A percentile compares a stretch with the other conserved stretches of the same genome.
These are phyloP conservation scores for Nemapogon koenigi DNA, from an alignment of 2,888 invertebrate species.

Conservation along the genomic window DNA sequence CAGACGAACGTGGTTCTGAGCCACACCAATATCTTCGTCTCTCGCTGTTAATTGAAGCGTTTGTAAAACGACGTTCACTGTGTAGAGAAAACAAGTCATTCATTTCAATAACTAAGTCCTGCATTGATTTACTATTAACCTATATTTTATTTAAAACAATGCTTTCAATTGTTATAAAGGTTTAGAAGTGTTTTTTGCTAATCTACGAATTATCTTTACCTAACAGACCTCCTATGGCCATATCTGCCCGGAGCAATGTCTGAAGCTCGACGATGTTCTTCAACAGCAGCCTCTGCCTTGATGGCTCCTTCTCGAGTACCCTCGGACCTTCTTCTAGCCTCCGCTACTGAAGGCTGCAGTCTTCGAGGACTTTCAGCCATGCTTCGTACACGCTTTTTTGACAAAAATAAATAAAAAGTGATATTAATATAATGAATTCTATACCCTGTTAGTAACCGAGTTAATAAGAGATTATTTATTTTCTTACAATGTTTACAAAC, in stretches of 20 bases:
- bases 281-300: slow-evolving; percentile 21
- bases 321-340: slow-evolving; percentile 41
- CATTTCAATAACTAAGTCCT: background rate
- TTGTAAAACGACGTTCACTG: slow-evolving; percentile 51
- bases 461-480: no score
- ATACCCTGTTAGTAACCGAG: no score
- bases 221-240: slow-evolving; percentile 41
- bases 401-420: no score
- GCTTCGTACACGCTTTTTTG: slow-evolving; percentile 47
- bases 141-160: background rate
- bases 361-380: slow-evolving; percentile 50
- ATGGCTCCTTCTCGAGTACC: slow-evolving; percentile 28
- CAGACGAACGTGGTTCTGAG: slow-evolving; percentile 50
- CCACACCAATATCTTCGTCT: slow-evolving; percentile 46
- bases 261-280: slow-evolving; percentile 41
- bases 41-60: slow-evolving; percentile 51
- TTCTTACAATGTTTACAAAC: no score
- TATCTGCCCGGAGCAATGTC: slow-evolving; percentile 33
- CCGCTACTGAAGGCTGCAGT: slow-evolving; percentile 29
- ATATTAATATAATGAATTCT: no score
- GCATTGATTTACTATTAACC: background rate
- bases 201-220: slow-evolving; percentile 21
- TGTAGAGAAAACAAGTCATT: no score
- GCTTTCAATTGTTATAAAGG: background rate
- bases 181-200: background rate